phyloP scores from a whole-genome alignment of 2,113 vertebrate genomes.

The Misgurnus anguillicaudatus region DNA sequence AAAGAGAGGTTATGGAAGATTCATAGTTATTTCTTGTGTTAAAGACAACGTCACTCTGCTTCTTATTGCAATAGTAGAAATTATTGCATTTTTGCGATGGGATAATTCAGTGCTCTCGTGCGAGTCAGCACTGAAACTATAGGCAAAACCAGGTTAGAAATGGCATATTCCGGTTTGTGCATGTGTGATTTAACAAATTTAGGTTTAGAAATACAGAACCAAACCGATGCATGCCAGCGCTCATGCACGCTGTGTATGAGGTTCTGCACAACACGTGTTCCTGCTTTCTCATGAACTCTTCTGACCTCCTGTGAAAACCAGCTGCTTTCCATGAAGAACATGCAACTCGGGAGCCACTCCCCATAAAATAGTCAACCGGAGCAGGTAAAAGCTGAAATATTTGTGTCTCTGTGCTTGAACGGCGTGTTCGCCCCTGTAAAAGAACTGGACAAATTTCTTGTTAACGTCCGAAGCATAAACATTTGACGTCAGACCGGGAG shows the following conservation, averaged over 20 bases:
- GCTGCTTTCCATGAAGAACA: slow-evolving; percentile 38
- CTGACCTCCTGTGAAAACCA: slow-evolving; percentile 37
- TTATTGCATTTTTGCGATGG: neutral
- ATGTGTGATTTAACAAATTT: slow-evolving; percentile 16
- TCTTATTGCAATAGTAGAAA: slow-evolving; percentile 4
- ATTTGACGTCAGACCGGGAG: slow-evolving; percentile 59
- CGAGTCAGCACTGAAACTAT: neutral
- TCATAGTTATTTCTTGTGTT: neutral
- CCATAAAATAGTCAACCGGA: slow-evolving; percentile 21
- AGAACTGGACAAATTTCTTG: slow-evolving; percentile 64
- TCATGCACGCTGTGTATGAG: slow-evolving; percentile 1
- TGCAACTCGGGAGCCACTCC: slow-evolving; percentile 14
- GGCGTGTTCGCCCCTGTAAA: slow-evolving; percentile 44
- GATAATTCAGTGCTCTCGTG: neutral
- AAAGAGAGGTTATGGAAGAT: slow-evolving; percentile 31
- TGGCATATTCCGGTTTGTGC: neutral
- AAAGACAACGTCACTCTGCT: slow-evolving; percentile 29
- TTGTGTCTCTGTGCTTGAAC: slow-evolving; percentile 1
- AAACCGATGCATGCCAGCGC: slow-evolving; percentile 11
- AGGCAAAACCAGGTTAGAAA: neutral
- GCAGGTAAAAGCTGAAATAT: slow-evolving; percentile 42
- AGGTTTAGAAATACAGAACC: neutral
- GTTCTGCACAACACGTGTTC: slow-evolving; percentile 39
- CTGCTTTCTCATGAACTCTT: slow-evolving; percentile 44
- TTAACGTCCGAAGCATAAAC: slow-evolving; percentile 62